phyloP scores from a whole-genome alignment of 2,113 vertebrate genomes.

The Xiphorhynchus elegans region DNA sequence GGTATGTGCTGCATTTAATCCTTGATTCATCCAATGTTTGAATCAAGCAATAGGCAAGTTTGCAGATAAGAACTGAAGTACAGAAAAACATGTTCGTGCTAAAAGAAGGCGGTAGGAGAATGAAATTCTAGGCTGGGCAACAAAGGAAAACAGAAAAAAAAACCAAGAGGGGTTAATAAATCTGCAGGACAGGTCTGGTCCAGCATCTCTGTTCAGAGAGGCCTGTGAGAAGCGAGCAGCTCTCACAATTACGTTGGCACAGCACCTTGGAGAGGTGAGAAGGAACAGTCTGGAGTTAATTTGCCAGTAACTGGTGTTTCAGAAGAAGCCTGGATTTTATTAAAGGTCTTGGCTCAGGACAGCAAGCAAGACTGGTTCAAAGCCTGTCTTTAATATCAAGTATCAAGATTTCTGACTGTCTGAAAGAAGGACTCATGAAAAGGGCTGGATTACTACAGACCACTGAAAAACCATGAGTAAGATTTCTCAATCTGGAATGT shows the following conservation, averaged over 20 bases:
- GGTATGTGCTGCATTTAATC: neutral
- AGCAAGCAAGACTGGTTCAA: slow-evolving; percentile 45
- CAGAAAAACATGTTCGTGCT: neutral
- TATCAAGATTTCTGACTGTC: slow-evolving; percentile 38
- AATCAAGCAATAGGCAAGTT: neutral
- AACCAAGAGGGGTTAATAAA: neutral
- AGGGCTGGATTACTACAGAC: slow-evolving; percentile 10
- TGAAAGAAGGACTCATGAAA: neutral
- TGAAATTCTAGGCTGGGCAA: neutral
- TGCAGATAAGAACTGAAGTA: neutral
- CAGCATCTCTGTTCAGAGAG: slow-evolving; percentile 7
- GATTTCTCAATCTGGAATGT: slow-evolving; percentile 43
- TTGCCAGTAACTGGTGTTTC: slow-evolving; percentile 4
- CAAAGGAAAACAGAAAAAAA: neutral
- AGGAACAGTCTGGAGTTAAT: neutral
- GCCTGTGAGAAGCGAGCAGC: neutral
- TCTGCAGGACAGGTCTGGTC: slow-evolving; percentile 28
- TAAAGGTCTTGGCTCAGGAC: slow-evolving; percentile 49
- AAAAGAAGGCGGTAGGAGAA: neutral
- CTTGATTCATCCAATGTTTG: neutral
- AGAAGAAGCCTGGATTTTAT: slow-evolving; percentile 34
- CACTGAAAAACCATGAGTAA: slow-evolving; percentile 56
- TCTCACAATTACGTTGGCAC: neutral
- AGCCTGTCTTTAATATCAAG: slow-evolving; percentile 33
- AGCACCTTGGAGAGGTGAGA: slow-evolving; percentile 7